Conservation (phyloP, 2,797 vertebrate species). For the Danio kyathit region DNA sequence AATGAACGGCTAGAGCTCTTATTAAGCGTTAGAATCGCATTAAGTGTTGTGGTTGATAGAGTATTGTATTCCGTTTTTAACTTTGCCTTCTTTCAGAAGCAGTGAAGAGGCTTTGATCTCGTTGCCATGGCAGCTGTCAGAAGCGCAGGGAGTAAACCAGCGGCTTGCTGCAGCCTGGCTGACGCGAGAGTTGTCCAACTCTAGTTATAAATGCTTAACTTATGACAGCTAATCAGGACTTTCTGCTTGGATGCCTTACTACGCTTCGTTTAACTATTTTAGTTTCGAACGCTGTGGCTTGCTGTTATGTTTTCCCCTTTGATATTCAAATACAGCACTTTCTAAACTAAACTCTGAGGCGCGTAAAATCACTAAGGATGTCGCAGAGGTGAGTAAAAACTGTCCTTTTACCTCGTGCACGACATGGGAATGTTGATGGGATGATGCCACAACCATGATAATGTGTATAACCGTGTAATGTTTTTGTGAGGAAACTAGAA, state of each 20-base stretch:
- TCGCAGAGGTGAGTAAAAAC: slow-evolving; percentile 60
- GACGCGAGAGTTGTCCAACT: slow-evolving; percentile 15
- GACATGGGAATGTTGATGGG: slow-evolving; percentile 11
- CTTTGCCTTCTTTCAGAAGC: slow-evolving; percentile 1
- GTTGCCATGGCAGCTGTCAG: slow-evolving; percentile 56
- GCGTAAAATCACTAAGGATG: slow-evolving; percentile 54
- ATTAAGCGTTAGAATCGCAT: slow-evolving; percentile 16
- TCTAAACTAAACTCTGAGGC: slow-evolving; percentile 13
- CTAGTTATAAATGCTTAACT: slow-evolving; percentile 14
- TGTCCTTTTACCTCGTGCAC: slow-evolving; percentile 1
- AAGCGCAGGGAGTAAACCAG: slow-evolving; percentile 33
- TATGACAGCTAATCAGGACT: not conserved
- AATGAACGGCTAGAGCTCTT: not conserved
- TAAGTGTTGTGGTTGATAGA: slow-evolving; percentile 27
- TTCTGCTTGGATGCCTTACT: not conserved
- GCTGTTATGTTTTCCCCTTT: not conserved
- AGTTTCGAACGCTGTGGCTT: slow-evolving; percentile 3
- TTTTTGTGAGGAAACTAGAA: not conserved
- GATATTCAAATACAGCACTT: not conserved
- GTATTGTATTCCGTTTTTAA: slow-evolving; percentile 53
- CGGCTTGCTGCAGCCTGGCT: not conserved
- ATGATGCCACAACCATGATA: slow-evolving; percentile 15
- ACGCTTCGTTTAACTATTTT: slow-evolving; percentile 17
- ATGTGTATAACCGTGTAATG: slow-evolving; percentile 21
- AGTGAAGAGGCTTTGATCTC: slow-evolving; percentile 56